phyloP scores from a whole-genome alignment of 2,113 vertebrate genomes.

The Trematomus loennbergii region DNA sequence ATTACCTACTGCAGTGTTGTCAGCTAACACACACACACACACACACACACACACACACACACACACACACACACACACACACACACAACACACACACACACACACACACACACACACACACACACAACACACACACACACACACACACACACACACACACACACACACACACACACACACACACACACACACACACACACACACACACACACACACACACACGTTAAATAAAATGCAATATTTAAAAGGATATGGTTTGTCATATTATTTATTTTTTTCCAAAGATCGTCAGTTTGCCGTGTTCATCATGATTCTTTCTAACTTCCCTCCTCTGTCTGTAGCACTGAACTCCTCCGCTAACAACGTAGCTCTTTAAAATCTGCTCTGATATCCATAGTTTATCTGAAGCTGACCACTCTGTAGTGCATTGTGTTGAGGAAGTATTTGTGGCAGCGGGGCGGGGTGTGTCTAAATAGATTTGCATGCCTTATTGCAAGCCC shows the following conservation, averaged over 20 bases:
- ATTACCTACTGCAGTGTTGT: conserved; percentile 61
- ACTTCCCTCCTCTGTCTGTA: neutral
- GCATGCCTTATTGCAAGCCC: neutral
- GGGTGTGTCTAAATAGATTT: neutral
- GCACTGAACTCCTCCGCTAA: neutral
- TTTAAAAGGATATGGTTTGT: neutral
- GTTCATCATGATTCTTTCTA: neutral
- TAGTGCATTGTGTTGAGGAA: too few relatives aligned
- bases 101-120: conserved; percentile 15
- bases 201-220: conserved; percentile 23
- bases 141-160: conserved; percentile 51
- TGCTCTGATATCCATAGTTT: too few relatives aligned
- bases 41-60: conserved; percentile 25
- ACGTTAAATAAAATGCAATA: neutral
- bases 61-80: conserved; percentile 31
- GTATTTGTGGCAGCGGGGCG: neutral
- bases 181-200: conserved; percentile 31
- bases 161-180: conserved; percentile 42
- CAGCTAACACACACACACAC: too few relatives aligned
- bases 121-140: conserved; percentile 7
- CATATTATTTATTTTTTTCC: neutral
- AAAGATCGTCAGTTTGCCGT: neutral
- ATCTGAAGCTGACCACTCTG: too few relatives aligned
- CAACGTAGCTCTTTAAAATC: neutral
- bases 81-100: conserved; percentile 31